phyloP scores from a whole-genome alignment of 1,140 invertebrate genomes.

The Drosophila tristis region DNA sequence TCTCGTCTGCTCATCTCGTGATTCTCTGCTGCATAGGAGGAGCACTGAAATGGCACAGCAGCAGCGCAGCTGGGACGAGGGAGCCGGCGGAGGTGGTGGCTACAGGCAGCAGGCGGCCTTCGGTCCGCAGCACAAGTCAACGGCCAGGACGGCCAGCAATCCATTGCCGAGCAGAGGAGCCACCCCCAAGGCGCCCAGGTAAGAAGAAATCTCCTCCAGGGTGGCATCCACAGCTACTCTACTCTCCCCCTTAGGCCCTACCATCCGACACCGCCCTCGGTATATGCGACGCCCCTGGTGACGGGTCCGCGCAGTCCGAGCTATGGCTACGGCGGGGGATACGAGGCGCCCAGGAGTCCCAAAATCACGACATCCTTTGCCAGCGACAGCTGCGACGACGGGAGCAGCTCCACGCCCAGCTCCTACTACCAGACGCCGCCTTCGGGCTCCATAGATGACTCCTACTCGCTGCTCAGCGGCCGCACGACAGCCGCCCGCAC shows the following conservation, averaged over 20 bases:
- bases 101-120: conserved; percentile 37
- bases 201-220: conserved; percentile 9
- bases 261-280: conserved; percentile 37
- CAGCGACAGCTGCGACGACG: conserved; percentile 78
- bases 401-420: conserved; percentile 67
- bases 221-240: too few species aligned
- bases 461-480: conserved; percentile 61
- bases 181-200: conserved; percentile 78
- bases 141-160: conserved; percentile 61
- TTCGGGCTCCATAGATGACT: conserved; percentile 73
- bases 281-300: conserved; percentile 47
- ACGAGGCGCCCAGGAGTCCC: conserved; percentile 72
- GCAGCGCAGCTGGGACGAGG: conserved; percentile 76
- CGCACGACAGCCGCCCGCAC: conserved; percentile 52
- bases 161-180: conserved; percentile 72
- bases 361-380: conserved; percentile 82
- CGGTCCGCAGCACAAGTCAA: conserved; percentile 52
- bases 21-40: conserved; percentile 1
- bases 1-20: conserved; percentile 31
- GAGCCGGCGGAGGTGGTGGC: conserved; percentile 29
- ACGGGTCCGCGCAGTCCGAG: conserved; percentile 15
- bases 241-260: conserved; percentile 36
- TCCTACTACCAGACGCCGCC: conserved; percentile 79
- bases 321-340: conserved; percentile 41
- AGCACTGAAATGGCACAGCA: conserved; percentile 64